Evolutionary conservation across 2,888 invertebrate species (phyloP), one percentile per base, ranked within the genome.

Genomic region (Gortyna flavago): DNA sequence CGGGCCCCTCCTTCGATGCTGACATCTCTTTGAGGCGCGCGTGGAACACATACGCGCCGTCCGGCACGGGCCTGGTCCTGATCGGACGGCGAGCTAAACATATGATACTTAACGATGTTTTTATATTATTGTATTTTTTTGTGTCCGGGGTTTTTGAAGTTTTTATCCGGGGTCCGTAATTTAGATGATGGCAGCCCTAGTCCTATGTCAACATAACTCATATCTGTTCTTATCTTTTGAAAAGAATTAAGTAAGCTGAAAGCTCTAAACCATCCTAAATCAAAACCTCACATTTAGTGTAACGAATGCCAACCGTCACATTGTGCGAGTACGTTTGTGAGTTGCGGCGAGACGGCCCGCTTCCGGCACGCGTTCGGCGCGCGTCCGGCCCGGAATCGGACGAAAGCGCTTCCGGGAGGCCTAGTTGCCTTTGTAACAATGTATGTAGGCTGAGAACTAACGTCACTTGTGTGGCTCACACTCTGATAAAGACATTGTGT

Each of bases 321-420:
- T 74, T 79, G 86, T 83, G 38, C 44, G 44, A 79, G 84, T 54
- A 79, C 65, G 83, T 72, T 81, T 81, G 38, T 74, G 83, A 85
- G 85, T 59, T 77, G 85, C 82, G 85, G 78, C 72, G 84, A 79
- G 86, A 66, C 86, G 86, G 71, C 61, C 81, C 79, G 67, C 61
- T 44, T 79, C 79, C 83, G 77, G 72, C 64, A 79, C 80, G 65
- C 73, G 54, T 70, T 79, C 83, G 80, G 72, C 65, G 72, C 89
- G 81, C 70, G 84, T 89, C 91, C 91, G 90, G 87, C 75, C 81
- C 90, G 91, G 92, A 91, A 88, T 87, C 89, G 89, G 87, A 85
- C 89, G 88, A 85, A 87, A 85, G 85, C 87, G 89, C 82, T 91
- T 91, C 92, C 90, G 84, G 85, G 79, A 86, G 89, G 87, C 89